These are phyloP conservation scores for Anoplopoma fimbria DNA, from an alignment of 2,113 vertebrate genomes.

Conservation along the genomic window DNA sequence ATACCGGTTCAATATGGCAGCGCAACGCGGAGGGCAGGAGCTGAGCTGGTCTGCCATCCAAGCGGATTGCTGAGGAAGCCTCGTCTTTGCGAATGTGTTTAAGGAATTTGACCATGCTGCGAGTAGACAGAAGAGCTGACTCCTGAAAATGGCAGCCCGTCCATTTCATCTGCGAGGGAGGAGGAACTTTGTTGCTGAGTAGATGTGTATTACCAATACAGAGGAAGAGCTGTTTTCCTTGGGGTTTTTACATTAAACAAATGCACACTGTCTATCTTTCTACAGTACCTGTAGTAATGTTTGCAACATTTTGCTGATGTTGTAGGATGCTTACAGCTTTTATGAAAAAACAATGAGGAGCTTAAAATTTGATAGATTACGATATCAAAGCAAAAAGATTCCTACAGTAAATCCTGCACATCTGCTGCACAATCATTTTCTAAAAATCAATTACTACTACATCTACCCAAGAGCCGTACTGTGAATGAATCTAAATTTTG, in stretches of 20 bases:
- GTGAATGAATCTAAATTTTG: slow-evolving; percentile 70
- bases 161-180: slow-evolving; percentile 53
- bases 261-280: slow-evolving; percentile 36
- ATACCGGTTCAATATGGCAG: slow-evolving; percentile 78
- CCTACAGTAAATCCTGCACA: slow-evolving; percentile 28
- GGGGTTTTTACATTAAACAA: slow-evolving; percentile 58
- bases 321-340: slow-evolving; percentile 43
- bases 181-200: slow-evolving; percentile 72
- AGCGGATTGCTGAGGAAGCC: slow-evolving; percentile 77
- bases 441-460: slow-evolving; percentile 74
- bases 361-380: slow-evolving; percentile 59
- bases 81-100: slow-evolving; percentile 71
- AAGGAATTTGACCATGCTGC: slow-evolving; percentile 71
- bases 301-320: slow-evolving; percentile 57
- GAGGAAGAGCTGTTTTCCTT: slow-evolving; percentile 26
- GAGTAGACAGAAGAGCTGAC: slow-evolving; percentile 71
- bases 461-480: slow-evolving; percentile 47
- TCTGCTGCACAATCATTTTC: slow-evolving; percentile 41
- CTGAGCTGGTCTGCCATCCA: slow-evolving; percentile 63
- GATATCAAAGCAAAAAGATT: slow-evolving; percentile 45
- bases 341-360: slow-evolving; percentile 37
- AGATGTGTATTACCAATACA: slow-evolving; percentile 56
- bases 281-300: slow-evolving; percentile 1
- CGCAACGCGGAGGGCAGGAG: slow-evolving; percentile 56
- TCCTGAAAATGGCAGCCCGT: slow-evolving; percentile 61